Evolutionary conservation across 2,113 vertebrate genomes (phyloP), one percentile per base, ranked within the genome.

Genomic region (Sorex araneus): DNA sequence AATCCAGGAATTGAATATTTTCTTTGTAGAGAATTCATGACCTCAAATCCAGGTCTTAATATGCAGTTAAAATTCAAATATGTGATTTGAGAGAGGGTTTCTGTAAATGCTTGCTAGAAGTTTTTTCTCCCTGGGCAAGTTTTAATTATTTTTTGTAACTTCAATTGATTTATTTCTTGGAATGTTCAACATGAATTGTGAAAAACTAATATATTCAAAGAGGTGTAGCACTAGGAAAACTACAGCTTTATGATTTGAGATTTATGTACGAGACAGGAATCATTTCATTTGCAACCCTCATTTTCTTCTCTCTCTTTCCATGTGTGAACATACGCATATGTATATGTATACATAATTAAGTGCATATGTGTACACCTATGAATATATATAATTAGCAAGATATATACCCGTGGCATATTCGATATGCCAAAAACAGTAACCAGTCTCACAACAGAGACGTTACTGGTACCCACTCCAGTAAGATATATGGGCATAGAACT

Each of bases 11-110:
- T 73, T 43, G 21, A 54, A 47, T 64, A 54, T 43, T 60, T 90
- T 91, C 84, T 91, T 87, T 3, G 0, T 18, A 15, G 81, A 34
- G 50, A 85, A 84, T 76, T 54, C n/a, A 80, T 84, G 89, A 92
- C 47, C 75, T 85, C 71, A 83, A 84, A 76, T 80, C 70, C 43
- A 66, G 21, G 67, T 25, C 64, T 87, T 82, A 87, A 30, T 27
- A 27, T 30, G 47, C 21, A n/a, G 30, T 50, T 81, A 83, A 83
- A 70, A 89, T 85, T 64, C 43, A 92, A 81, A 76, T 70, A 28
- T 78, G 30, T 6, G 34, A 87, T 70, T 64, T 74, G 30, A 85
- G 15, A 82, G 8, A 34, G 6, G n/a, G 27, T 3, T 21, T 81
- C 43, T 45, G 25, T 66, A 60, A 66, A 60, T 60, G 34, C 21